A percentile compares a stretch with the other conserved stretches of the same genome.
Evolutionary conservation across 2,113 vertebrate genomes (phyloP).

Genomic region (Menidia beryllina): DNA sequence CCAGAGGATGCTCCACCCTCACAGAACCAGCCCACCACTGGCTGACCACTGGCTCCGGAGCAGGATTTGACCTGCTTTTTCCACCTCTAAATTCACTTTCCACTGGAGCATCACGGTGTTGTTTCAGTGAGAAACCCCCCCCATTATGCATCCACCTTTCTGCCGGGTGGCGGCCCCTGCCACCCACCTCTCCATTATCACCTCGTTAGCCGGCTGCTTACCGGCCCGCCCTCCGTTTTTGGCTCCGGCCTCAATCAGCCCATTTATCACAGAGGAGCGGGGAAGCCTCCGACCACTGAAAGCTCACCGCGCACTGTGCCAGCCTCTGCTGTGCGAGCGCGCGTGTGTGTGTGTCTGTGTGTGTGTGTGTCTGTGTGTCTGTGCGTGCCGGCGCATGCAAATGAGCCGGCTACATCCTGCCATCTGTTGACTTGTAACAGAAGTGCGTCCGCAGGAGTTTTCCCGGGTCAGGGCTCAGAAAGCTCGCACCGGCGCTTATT

Average conservation of each 20-base stretch:
- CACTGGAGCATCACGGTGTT: too few relatives aligned
- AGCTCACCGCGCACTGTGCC: conserved; percentile 48
- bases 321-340: conserved; percentile 47
- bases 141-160: conserved; percentile 25
- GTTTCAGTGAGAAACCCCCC: conserved; percentile 26
- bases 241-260: conserved; percentile 65
- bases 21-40: too few relatives aligned
- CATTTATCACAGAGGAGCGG: conserved; percentile 70
- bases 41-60: too few relatives aligned
- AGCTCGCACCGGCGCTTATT: too few relatives aligned
- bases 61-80: too few relatives aligned
- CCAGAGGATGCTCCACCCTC: too few relatives aligned
- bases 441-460: conserved; percentile 48
- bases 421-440: conserved; percentile 77
- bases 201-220: conserved; percentile 69
- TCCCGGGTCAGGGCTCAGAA: conserved; percentile 14
- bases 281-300: conserved; percentile 69
- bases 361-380: conserved; percentile 20
- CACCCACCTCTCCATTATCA: conserved; percentile 75
- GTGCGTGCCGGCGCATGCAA: conserved; percentile 65
- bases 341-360: conserved; percentile 5
- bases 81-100: too few relatives aligned
- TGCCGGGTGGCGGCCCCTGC: conserved; percentile 42
- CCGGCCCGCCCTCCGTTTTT: conserved; percentile 66
- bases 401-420: conserved; percentile 75